Conservation (phyloP, 2,888 invertebrate species). For the Yponomeuta sedellus region DNA sequence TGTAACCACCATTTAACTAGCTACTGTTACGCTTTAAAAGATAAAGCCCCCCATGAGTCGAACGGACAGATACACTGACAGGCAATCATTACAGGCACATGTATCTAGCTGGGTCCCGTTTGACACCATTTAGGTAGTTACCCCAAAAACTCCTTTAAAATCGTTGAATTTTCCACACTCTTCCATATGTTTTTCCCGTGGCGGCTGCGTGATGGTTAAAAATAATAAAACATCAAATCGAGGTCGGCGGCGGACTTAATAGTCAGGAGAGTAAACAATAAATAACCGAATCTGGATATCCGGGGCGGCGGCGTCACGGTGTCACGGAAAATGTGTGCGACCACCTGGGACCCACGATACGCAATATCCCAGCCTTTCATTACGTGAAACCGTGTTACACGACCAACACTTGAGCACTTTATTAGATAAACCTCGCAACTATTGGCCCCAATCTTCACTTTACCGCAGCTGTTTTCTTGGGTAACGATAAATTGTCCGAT, state of each 20-base stretch:
- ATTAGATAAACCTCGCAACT: conserved; percentile 10
- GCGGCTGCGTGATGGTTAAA: not conserved
- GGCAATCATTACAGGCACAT: too few relatives aligned
- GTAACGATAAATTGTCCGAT: not conserved
- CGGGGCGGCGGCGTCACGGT: conserved; percentile 19
- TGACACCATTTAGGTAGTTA: too few relatives aligned
- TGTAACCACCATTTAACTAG: too few relatives aligned
- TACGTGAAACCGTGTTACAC: conserved; percentile 39
- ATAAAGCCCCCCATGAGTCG: too few relatives aligned
- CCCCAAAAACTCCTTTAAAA: not conserved
- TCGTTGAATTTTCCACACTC: not conserved
- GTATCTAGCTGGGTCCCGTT: too few relatives aligned
- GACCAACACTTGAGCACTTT: not conserved
- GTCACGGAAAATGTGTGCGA: not conserved
- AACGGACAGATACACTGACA: too few relatives aligned
- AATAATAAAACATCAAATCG: not conserved
- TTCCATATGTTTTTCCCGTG: not conserved
- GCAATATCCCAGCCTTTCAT: conserved; percentile 33
- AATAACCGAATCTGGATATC: conserved; percentile 46
- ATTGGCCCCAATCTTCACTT: not conserved
- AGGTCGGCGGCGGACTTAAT: conserved; percentile 1
- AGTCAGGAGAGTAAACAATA: conserved; percentile 31
- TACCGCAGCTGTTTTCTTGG: conserved; percentile 3
- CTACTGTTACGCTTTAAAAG: too few relatives aligned
- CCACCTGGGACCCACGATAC: conserved; percentile 31